Evolutionary conservation across 1,140 invertebrate genomes (phyloP).

Genomic region (Drosophila varians): DNA sequence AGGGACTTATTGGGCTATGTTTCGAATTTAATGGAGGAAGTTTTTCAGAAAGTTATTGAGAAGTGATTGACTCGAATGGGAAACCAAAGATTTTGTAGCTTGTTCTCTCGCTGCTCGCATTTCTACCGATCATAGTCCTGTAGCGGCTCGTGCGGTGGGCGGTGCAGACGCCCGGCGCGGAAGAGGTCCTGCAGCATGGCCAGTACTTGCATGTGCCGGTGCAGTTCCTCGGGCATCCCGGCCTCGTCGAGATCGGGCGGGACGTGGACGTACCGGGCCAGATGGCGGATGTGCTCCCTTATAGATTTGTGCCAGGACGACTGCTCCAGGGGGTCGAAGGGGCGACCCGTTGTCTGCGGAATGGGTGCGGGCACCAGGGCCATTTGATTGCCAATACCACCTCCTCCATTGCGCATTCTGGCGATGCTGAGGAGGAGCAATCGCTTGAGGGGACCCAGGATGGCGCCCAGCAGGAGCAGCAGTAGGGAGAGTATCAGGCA

Average conservation of each 20-base stretch:
- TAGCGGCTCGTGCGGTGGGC: background rate
- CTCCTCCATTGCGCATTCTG: too few species aligned
- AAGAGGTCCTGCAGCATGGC: slow-evolving; percentile 24
- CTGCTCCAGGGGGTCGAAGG: slow-evolving; percentile 17
- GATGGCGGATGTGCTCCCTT: background rate
- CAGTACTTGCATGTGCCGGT: slow-evolving; percentile 14
- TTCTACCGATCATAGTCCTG: background rate
- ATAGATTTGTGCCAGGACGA: slow-evolving; percentile 27
- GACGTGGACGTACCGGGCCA: slow-evolving; percentile 16
- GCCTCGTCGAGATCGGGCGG: slow-evolving; percentile 21
- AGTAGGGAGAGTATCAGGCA: slow-evolving; percentile 3
- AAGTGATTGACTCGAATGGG: background rate
- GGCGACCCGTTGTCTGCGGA: background rate
- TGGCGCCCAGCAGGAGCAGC: background rate
- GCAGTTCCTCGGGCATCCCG: slow-evolving; percentile 19
- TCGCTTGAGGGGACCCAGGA: background rate
- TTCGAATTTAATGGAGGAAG: background rate
- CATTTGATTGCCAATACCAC: background rate
- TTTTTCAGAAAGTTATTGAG: background rate
- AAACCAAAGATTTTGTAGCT: too few species aligned
- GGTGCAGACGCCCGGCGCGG: slow-evolving; percentile 1
- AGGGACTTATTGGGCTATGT: background rate
- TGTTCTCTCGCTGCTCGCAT: background rate
- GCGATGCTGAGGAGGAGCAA: background rate
- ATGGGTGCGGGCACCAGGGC: slow-evolving; percentile 3